phyloP scores from a whole-genome alignment of 2,888 invertebrate species.

The Napeogenes sylphis region DNA sequence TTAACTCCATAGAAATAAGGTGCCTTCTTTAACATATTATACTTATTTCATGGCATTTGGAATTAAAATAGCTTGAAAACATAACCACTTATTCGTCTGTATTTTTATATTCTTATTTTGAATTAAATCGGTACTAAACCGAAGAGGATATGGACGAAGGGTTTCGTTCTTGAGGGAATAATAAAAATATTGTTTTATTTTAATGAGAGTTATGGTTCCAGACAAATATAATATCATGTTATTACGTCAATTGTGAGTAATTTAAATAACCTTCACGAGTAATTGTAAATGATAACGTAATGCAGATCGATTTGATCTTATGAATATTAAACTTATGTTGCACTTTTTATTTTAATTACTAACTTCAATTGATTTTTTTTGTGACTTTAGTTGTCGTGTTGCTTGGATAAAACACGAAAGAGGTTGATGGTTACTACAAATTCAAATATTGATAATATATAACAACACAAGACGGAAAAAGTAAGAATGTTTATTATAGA shows the following conservation, averaged over 20 bases:
- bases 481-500: too few species aligned
- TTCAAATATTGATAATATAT: too few species aligned
- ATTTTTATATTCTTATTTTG: too few species aligned
- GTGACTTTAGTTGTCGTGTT: too few species aligned
- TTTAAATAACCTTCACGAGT: conserved; percentile 25
- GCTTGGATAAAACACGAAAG: too few species aligned
- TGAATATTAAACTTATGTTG: conserved; percentile 2
- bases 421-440: too few species aligned
- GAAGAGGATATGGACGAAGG: too few species aligned
- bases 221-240: conserved; percentile 21
- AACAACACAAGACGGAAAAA: too few species aligned
- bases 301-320: conserved; percentile 2
- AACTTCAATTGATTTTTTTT: not conserved
- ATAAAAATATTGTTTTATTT: conserved; percentile 4
- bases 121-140: too few species aligned
- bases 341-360: not conserved
- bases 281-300: conserved; percentile 22
- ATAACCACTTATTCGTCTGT: too few species aligned
- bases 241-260: conserved; percentile 23
- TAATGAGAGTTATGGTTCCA: conserved; percentile 17
- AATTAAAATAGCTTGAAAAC: conserved; percentile 18
- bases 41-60: conserved; percentile 4
- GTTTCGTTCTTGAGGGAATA: conserved; percentile 10
- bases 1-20: conserved; percentile 2
- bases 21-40: too few species aligned